Evolutionary conservation across 2,113 vertebrate species (phyloP).

Genomic region (Emydura subglobosa): DNA sequence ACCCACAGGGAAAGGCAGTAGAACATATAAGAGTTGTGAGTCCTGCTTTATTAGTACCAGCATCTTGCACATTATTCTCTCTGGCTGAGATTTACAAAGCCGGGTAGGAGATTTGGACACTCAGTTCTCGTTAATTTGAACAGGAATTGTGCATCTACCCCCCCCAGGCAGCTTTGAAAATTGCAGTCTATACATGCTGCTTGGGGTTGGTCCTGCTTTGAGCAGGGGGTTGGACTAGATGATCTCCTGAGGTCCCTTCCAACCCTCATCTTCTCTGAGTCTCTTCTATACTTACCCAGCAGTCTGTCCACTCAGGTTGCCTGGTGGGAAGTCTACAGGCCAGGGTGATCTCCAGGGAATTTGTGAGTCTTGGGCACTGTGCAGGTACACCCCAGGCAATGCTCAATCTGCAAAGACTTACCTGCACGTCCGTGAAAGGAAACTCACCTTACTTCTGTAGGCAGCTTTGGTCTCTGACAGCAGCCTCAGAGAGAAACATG

Average conservation of each 20-base stretch:
- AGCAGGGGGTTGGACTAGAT: no score
- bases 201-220: no score
- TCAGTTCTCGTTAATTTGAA: background rate
- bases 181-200: background rate
- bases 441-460: background rate
- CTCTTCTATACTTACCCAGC: background rate
- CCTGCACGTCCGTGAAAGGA: background rate
- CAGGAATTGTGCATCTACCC: background rate
- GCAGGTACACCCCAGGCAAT: background rate
- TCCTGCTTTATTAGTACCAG: background rate
- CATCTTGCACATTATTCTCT: background rate
- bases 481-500: background rate
- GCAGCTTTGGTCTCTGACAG: background rate
- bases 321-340: no score
- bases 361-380: background rate
- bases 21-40: background rate
- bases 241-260: no score
- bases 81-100: background rate
- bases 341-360: background rate
- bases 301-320: background rate
- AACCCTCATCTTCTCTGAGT: no score
- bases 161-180: background rate
- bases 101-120: background rate
- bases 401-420: background rate
- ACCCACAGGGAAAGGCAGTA: background rate